Evolutionary conservation across 2,797 vertebrate species (phyloP), one percentile per base, ranked within the genome.

Genomic region (Coregonus ussuriensis): DNA sequence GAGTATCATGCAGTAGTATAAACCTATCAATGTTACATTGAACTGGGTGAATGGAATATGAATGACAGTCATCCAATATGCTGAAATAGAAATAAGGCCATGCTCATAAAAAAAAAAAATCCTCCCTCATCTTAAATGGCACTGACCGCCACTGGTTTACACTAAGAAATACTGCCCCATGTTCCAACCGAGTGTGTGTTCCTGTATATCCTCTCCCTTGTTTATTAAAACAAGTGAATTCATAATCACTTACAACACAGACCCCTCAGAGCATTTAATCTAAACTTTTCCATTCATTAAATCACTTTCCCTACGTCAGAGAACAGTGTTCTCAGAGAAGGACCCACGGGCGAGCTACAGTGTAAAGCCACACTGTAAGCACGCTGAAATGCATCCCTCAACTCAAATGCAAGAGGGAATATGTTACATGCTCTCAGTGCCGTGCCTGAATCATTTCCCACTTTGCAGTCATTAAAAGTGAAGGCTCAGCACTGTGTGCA

Each of bases 181-280:
- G 59, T 71, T 71, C 69, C 70, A 52, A 4, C 72, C 21, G 62
- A 51, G 67, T 35, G 9, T 33, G 62, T 16, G 11, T 47, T 35
- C 16, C 15, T 16, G 25, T 68, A 33, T 70, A 21, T 70, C 15
- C 0, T 25, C 65, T 72, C 63, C 71, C 37, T 75, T 74, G 77
- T 85, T 84, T 79, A 82, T 82, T 82, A 79, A 79, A 66, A 80
- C 47, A 21, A 41, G 52, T 78, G 67, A 78, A 76, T 76, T 82
- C 84, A 70, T 69, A 74, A 74, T 85, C 41, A 47, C 9, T 47
- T 47, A 47, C 2, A 78, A 82, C 81, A 88, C 70, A 74, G 21
- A 59, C 67, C 66, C 41, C 9, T 47, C 41, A 47, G 41, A 47
- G 41, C 41, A 47, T 47, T 47, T 13, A 3, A 47, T 13, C 0